These are phyloP conservation scores for Drusus annulatus DNA, from an alignment of 1,140 invertebrate genomes.

Conservation along the genomic window DNA sequence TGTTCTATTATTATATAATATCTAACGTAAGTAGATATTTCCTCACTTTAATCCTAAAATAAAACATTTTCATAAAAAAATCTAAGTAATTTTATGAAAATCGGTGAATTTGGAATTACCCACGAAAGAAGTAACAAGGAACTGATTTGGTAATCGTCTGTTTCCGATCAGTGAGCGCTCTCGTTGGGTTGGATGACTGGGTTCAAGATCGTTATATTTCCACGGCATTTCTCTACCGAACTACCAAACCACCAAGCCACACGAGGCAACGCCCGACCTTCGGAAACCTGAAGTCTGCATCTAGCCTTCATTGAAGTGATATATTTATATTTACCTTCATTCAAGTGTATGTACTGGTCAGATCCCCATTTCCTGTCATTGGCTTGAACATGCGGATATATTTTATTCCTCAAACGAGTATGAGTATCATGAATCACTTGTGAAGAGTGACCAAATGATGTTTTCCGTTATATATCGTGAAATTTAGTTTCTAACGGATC, in stretches of 20 bases:
- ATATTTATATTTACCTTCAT: neutral
- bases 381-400: neutral
- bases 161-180: too few relatives aligned
- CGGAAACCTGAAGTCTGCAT: neutral
- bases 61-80: too few relatives aligned
- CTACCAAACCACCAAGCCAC: too few relatives aligned
- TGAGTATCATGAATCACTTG: neutral
- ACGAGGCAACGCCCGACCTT: slow-evolving; percentile 18
- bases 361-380: slow-evolving; percentile 25
- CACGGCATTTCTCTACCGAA: neutral
- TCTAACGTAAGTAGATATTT: too few relatives aligned
- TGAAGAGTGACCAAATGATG: neutral
- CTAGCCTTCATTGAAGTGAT: slow-evolving; percentile 1
- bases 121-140: too few relatives aligned
- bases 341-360: neutral
- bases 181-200: slow-evolving; percentile 24
- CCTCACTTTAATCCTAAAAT: too few relatives aligned
- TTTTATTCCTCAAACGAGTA: neutral
- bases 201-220: slow-evolving; percentile 11
- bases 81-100: too few relatives aligned
- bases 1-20: too few relatives aligned
- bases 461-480: neutral
- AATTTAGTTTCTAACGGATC: too few relatives aligned
- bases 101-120: too few relatives aligned
- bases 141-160: too few relatives aligned